Percentiles rank a stretch among this genome's conserved stretches.
Conservation (phyloP, 2,888 invertebrate genomes). For the Pollenia labialis region DNA sequence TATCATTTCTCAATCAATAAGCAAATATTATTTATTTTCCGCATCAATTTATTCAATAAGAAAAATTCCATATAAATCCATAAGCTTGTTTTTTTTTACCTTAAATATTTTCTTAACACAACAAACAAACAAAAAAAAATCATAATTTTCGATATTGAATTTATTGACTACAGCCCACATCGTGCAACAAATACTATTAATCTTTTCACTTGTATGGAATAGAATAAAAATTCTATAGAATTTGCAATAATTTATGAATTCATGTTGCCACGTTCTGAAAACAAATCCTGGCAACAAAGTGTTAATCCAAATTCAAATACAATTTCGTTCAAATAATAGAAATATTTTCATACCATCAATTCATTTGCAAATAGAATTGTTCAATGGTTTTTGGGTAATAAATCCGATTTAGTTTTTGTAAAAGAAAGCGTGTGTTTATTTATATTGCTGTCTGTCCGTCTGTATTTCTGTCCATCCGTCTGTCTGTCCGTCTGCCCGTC, state of each 20-base stretch:
- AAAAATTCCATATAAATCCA: background rate
- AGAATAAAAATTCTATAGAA: background rate
- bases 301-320: slow-evolving; percentile 64
- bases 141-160: slow-evolving; percentile 40
- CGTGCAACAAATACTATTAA: slow-evolving; percentile 18
- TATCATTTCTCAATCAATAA: background rate
- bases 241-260: slow-evolving; percentile 50
- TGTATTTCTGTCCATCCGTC: no score
- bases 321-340: slow-evolving; percentile 30
- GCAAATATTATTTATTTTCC: slow-evolving; percentile 21
- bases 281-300: slow-evolving; percentile 61
- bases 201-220: slow-evolving; percentile 25
- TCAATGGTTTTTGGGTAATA: slow-evolving; percentile 26
- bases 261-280: slow-evolving; percentile 41
- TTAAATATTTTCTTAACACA: background rate
- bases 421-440: background rate
- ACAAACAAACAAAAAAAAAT: slow-evolving; percentile 12
- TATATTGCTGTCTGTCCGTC: background rate
- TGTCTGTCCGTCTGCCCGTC: no score
- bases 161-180: slow-evolving; percentile 10
- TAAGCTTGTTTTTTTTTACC: background rate
- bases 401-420: slow-evolving; percentile 38
- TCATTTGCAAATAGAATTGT: slow-evolving; percentile 36
- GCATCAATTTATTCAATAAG: slow-evolving; percentile 18
- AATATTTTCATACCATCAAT: slow-evolving; percentile 13